These are phyloP conservation scores for Okapia johnstoni DNA, from an alignment of 2,113 vertebrate species.

Conservation along the genomic window DNA sequence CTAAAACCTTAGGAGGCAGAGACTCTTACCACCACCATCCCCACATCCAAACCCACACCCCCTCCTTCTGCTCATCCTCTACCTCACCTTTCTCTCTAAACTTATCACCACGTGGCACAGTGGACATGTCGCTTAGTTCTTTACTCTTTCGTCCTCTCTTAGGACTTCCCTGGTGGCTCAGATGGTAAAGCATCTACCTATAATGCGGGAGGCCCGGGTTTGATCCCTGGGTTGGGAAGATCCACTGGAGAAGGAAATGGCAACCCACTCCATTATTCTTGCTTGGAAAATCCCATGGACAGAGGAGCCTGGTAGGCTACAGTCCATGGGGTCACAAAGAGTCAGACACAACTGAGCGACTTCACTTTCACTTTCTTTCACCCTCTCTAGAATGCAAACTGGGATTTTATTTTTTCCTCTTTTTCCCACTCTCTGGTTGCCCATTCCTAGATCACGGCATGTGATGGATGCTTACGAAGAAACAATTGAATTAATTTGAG, in stretches of 20 bases:
- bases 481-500: not conserved
- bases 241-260: not conserved
- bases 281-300: not conserved
- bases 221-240: not conserved
- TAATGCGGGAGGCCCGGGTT: not conserved
- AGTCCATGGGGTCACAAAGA: not conserved
- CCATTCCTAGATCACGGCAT: not conserved
- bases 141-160: not conserved
- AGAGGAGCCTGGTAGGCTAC: not conserved
- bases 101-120: rapidly evolving
- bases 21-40: not conserved
- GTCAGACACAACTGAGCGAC: not conserved
- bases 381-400: not conserved
- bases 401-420: too few relatives aligned
- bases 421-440: not conserved
- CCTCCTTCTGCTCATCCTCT: not conserved
- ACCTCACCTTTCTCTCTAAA: not conserved
- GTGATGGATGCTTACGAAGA: not conserved
- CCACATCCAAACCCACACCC: too few relatives aligned
- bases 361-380: not conserved
- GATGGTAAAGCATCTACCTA: not conserved
- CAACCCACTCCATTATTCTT: not conserved
- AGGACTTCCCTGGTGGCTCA: not conserved
- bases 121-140: not conserved
- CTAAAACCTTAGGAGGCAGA: not conserved